Evolutionary conservation across 1,140 invertebrate genomes (phyloP).

Genomic region (Zaprionus davidi): DNA sequence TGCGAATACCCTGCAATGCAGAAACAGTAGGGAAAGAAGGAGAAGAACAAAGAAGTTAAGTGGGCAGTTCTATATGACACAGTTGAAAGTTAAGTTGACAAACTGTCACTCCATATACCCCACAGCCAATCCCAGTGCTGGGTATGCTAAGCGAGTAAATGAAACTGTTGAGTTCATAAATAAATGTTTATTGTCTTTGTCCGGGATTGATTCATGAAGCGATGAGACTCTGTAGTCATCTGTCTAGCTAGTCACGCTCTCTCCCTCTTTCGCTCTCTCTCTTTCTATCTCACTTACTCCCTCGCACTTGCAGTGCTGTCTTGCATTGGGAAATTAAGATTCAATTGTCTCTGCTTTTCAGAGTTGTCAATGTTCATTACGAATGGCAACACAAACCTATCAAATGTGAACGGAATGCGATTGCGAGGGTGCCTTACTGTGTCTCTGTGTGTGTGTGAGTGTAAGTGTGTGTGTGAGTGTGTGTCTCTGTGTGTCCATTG

Average conservation of each 20-base stretch:
- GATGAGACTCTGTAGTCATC: constrained; percentile 14
- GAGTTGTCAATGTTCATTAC: constrained; percentile 80
- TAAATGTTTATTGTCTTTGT: constrained; percentile 72
- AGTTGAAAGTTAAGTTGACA: too few species aligned
- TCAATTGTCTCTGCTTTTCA: constrained; percentile 80
- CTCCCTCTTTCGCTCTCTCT: background rate
- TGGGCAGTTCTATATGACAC: too few species aligned
- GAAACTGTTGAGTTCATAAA: constrained; percentile 54
- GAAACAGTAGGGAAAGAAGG: background rate
- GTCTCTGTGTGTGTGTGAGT: constrained; percentile 1
- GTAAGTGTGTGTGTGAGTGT: background rate
- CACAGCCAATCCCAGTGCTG: background rate
- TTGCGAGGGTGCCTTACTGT: constrained; percentile 5
- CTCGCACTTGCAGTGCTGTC: constrained; percentile 1
- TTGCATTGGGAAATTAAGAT: constrained; percentile 67
- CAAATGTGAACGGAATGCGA: constrained; percentile 61
- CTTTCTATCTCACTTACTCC: background rate
- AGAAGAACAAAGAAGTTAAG: too few species aligned
- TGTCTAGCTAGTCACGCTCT: constrained; percentile 11
- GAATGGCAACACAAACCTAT: constrained; percentile 69
- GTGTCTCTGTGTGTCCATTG: constrained; percentile 24
- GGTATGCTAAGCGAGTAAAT: constrained; percentile 6
- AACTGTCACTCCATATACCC: background rate
- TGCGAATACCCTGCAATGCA: constrained; percentile 8
- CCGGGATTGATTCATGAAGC: constrained; percentile 65